Conservation (phyloP, 2,797 vertebrate species). For the Gobio occitaniae region DNA sequence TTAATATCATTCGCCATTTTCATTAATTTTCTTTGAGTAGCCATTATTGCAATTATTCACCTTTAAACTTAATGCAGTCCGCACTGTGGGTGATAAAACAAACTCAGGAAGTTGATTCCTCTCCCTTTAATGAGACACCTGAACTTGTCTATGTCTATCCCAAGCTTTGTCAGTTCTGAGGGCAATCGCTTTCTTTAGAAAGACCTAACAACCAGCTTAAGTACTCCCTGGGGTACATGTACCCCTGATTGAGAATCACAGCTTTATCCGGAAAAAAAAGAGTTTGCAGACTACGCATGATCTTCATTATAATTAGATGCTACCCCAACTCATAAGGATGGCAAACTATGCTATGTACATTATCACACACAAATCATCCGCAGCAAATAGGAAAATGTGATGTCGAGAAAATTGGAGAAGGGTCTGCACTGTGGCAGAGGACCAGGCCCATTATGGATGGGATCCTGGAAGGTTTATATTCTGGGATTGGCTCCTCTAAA, state of each 20-base stretch:
- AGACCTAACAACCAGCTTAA: constrained; percentile 33
- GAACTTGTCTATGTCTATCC: constrained; percentile 10
- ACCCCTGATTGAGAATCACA: constrained; percentile 33
- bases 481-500: not conserved
- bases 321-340: not conserved
- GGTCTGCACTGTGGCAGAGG: not conserved
- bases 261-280: not conserved
- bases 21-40: not conserved
- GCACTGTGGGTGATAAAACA: not conserved
- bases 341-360: constrained; percentile 20
- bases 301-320: constrained; percentile 22
- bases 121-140: constrained; percentile 9
- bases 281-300: constrained; percentile 12
- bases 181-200: constrained; percentile 20
- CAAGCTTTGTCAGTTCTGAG: constrained; percentile 15
- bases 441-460: not conserved
- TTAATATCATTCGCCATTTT: not conserved
- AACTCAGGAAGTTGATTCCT: not conserved
- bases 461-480: constrained; percentile 16
- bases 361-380: constrained; percentile 5
- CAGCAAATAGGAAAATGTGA: not conserved
- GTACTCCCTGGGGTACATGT: constrained; percentile 9
- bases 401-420: not conserved
- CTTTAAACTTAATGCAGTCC: constrained; percentile 12
- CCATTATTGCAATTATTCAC: not conserved